Percentiles rank a stretch among this genome's conserved stretches.
phyloP scores from a whole-genome alignment of 1,140 invertebrate genomes.

The Leptonema lineaticorne region DNA sequence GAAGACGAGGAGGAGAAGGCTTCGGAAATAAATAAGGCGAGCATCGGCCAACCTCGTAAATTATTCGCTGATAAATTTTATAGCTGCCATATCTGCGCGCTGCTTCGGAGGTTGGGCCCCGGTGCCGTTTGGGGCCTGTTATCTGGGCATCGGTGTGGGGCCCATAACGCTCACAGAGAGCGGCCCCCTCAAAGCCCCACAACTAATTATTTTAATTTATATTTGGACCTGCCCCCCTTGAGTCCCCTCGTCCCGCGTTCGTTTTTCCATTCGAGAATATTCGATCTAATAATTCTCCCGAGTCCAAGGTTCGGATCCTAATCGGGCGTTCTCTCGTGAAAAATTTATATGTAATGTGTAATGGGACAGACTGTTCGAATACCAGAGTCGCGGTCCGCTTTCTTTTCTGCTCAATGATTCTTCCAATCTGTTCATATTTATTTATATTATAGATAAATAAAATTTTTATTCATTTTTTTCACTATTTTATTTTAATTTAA shows the following conservation, averaged over 20 bases:
- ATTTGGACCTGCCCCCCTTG: not conserved
- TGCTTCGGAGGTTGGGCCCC: conserved; percentile 14
- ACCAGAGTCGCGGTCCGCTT: no score
- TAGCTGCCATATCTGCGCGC: conserved; percentile 28
- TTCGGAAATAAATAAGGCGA: conserved; percentile 22
- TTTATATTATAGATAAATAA: no score
- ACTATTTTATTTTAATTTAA: no score
- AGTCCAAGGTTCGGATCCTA: not conserved
- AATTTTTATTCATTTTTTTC: no score
- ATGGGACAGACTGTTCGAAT: no score
- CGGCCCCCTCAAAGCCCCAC: not conserved
- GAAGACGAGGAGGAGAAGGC: not conserved
- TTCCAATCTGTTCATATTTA: no score
- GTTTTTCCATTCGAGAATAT: no score
- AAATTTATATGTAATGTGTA: no score
- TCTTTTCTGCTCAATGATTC: no score
- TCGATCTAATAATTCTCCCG: not conserved
- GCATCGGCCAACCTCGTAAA: conserved; percentile 27
- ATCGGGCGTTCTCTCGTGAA: not conserved
- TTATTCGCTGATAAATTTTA: conserved; percentile 39
- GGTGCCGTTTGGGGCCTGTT: conserved; percentile 1
- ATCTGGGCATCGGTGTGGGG: conserved; percentile 24
- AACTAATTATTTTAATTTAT: conserved; percentile 32
- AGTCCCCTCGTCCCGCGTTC: not conserved
- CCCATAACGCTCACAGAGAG: conserved; percentile 7